Percentiles rank a stretch among this genome's conserved stretches.
Conservation (phyloP, 2,888 invertebrate genomes). For the Hypomecis punctinalis region DNA sequence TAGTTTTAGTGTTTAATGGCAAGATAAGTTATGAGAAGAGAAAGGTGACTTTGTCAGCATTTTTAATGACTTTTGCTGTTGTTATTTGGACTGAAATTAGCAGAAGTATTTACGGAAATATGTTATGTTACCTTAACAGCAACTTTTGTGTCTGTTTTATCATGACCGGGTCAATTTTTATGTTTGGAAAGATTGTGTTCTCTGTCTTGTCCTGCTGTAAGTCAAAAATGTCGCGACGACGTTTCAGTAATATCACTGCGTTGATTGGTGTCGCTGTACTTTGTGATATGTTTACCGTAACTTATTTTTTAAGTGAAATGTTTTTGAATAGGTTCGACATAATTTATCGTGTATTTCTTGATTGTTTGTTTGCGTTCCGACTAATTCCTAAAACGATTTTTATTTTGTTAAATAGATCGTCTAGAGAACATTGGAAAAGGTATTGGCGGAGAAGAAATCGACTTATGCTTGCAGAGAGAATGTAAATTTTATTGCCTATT, state of each 20-base stretch:
- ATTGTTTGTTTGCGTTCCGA: neutral
- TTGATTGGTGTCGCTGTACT: slow-evolving; percentile 12
- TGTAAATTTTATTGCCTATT: neutral
- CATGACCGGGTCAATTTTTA: neutral
- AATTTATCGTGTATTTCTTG: neutral
- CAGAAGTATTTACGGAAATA: neutral
- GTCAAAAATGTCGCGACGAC: neutral
- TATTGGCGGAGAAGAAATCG: slow-evolving; percentile 9
- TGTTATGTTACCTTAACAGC: neutral
- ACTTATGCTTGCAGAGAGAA: neutral
- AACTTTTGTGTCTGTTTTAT: neutral
- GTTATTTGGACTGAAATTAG: neutral
- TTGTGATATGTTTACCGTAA: neutral
- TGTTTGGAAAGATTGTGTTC: slow-evolving; percentile 2
- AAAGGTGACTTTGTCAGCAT: neutral
- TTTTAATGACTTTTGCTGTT: neutral
- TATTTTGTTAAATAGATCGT: slow-evolving; percentile 11
- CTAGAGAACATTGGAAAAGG: slow-evolving; percentile 21
- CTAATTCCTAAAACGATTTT: slow-evolving; percentile 3
- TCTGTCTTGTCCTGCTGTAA: slow-evolving; percentile 20
- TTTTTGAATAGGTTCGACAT: neutral
- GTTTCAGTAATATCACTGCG: neutral
- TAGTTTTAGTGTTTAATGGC: slow-evolving; percentile 12
- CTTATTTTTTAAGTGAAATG: neutral
- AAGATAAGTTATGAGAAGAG: slow-evolving; percentile 18